phyloP scores from a whole-genome alignment of 2,113 vertebrate genomes.

The human (Homo sapiens) region GRCh38 chr3:137671501-137672000 shows the following conservation, averaged over 20 bases:
- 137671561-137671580: neutral
- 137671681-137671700: neutral
- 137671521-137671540: neutral
- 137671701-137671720: neutral
- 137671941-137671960: neutral
- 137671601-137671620: neutral
- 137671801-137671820: neutral
- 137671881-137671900: neutral
- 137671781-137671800: neutral
- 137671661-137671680: neutral
- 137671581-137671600: neutral
- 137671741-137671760: neutral
- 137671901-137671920: conserved; percentile 4
- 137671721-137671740: neutral
- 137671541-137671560: neutral
- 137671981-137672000: neutral
- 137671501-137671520: neutral
- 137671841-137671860: neutral
- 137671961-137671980: neutral
- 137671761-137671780: neutral
- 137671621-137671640: neutral
- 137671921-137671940: neutral
- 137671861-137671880: neutral
- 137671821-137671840: neutral
- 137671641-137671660: neutral